Conservation (phyloP, 2,888 invertebrate genomes). For the Standfussiana lucernea region DNA sequence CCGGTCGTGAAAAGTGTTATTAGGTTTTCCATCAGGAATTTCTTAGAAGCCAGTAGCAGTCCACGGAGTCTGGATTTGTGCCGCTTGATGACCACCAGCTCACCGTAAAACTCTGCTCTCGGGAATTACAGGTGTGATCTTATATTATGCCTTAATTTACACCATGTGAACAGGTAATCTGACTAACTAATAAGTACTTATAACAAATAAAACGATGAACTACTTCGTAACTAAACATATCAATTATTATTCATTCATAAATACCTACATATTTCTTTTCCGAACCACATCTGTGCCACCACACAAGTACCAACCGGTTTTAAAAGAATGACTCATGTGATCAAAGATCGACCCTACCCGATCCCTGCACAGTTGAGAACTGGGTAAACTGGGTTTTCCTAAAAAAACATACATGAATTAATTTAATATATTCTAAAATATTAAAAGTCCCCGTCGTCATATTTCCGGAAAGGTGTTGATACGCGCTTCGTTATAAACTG, state of each 20-base stretch:
- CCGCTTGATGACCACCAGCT: background rate
- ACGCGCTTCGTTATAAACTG: conserved; percentile 50
- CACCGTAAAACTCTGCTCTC: background rate
- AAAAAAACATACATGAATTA: conserved; percentile 17
- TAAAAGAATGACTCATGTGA: conserved; percentile 41
- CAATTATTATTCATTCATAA: background rate
- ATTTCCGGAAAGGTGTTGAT: conserved; percentile 45
- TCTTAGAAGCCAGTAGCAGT: background rate
- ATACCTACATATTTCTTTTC: background rate
- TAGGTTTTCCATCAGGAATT: background rate
- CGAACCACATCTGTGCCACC: background rate
- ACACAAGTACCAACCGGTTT: conserved; percentile 7
- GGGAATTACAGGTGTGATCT: background rate
- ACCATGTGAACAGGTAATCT: no score
- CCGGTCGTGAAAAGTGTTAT: background rate
- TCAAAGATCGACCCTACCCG: conserved; percentile 6
- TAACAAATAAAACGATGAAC: background rate
- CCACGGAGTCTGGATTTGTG: background rate
- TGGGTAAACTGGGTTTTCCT: conserved; percentile 44
- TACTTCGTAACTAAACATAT: background rate
- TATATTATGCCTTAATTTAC: background rate
- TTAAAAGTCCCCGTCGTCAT: conserved; percentile 38
- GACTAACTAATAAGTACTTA: background rate
- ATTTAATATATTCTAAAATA: conserved; percentile 26
- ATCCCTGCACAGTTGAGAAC: conserved; percentile 8